Conservation (phyloP, 1,140 invertebrate genomes). For the Zeugodacus cucurbitae region DNA sequence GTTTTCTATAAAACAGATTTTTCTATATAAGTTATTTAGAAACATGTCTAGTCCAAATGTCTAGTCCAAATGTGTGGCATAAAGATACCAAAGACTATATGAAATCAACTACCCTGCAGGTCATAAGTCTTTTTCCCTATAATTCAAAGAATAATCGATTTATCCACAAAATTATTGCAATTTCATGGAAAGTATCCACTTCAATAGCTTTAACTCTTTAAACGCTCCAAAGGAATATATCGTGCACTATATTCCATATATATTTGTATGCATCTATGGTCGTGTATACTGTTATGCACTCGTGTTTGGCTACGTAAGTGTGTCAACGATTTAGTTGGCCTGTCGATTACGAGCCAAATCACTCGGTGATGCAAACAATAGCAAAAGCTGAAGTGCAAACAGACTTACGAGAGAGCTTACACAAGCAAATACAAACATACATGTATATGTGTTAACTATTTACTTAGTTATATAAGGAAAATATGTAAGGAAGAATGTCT, state of each 20-base stretch:
- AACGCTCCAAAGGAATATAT: neutral
- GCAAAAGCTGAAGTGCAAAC: slow-evolving; percentile 20
- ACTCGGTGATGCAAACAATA: slow-evolving; percentile 25
- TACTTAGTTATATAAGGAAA: neutral
- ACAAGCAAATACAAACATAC: neutral
- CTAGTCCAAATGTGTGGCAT: too few relatives aligned
- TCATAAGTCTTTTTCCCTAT: too few relatives aligned
- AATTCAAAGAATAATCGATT: too few relatives aligned
- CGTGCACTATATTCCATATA: neutral
- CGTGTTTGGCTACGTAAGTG: neutral
- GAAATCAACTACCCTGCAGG: too few relatives aligned
- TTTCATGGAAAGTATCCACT: too few relatives aligned
- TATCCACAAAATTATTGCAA: too few relatives aligned
- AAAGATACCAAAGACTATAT: too few relatives aligned
- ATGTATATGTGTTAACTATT: neutral
- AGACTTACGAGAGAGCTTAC: slow-evolving; percentile 7
- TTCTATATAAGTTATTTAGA: too few relatives aligned
- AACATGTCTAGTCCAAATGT: too few relatives aligned
- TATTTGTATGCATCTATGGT: neutral
- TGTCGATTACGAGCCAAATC: slow-evolving; percentile 25
- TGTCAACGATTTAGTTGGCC: slow-evolving; percentile 32
- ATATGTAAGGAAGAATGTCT: neutral
- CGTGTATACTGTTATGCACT: neutral
- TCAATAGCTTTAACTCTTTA: neutral
- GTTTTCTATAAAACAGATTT: too few relatives aligned